Evolutionary conservation across 2,797 vertebrate species (phyloP).

Genomic region (Setipinna tenuifilis): DNA sequence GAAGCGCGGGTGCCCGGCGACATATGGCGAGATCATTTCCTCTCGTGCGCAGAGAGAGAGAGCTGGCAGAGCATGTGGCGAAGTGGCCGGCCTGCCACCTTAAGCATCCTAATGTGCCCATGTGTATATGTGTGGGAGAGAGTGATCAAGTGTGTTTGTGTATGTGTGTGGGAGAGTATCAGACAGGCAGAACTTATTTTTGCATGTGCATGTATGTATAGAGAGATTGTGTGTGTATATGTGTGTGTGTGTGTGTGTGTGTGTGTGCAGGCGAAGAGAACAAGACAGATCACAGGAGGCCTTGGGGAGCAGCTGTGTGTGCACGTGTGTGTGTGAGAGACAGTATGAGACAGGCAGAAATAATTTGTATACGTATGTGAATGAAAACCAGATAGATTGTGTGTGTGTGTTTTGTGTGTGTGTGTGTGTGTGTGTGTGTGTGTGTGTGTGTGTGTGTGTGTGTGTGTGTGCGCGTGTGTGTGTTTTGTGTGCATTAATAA

Average conservation of each 20-base stretch:
- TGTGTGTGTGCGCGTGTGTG: neutral
- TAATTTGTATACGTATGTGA: neutral
- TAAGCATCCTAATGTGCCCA: slow-evolving; percentile 3
- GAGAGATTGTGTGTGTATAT: slow-evolving; percentile 40
- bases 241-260: slow-evolving; percentile 52
- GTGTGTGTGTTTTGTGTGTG: neutral
- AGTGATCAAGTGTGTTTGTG: neutral
- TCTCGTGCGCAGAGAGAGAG: slow-evolving; percentile 56
- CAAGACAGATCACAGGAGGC: slow-evolving; percentile 49
- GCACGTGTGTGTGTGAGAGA: neutral
- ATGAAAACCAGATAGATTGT: neutral
- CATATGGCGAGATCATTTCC: slow-evolving; percentile 67
- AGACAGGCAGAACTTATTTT: too few species aligned
- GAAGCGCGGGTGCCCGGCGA: slow-evolving; percentile 48
- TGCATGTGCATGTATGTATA: too few species aligned
- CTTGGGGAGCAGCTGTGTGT: slow-evolving; percentile 48
- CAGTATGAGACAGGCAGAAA: neutral
- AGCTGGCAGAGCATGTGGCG: slow-evolving; percentile 60
- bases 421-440: neutral
- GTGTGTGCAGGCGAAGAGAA: slow-evolving; percentile 24
- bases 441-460: neutral
- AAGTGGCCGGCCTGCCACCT: slow-evolving; percentile 63
- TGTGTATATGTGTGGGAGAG: neutral
- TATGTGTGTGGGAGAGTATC: neutral
- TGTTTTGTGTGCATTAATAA: neutral